Conservation (phyloP, 2,888 invertebrate genomes). For the Hirtodrosophila trivittata region DNA sequence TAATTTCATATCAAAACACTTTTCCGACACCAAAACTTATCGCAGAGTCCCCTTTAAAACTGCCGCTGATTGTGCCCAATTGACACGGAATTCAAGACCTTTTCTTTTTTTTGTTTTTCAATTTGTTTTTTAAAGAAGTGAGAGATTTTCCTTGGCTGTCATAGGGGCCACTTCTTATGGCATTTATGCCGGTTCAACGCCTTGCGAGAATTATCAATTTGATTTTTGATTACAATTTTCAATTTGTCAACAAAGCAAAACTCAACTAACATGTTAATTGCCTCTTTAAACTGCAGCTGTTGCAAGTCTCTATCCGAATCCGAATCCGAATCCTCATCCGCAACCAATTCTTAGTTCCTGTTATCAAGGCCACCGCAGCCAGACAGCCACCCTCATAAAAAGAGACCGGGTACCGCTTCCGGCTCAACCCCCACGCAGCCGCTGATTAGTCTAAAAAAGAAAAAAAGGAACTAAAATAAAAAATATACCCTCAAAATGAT, state of each 20-base stretch:
- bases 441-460: slow-evolving; percentile 71
- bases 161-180: slow-evolving; percentile 60
- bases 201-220: slow-evolving; percentile 66
- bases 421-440: slow-evolving; percentile 61
- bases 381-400: slow-evolving; percentile 69
- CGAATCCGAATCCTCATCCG: too few species aligned
- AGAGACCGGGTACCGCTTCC: slow-evolving; percentile 43
- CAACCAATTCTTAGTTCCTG: slow-evolving; percentile 6
- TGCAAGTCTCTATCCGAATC: too few species aligned
- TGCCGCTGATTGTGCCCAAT: slow-evolving; percentile 59
- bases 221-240: slow-evolving; percentile 60
- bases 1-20: too few species aligned
- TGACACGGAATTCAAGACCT: slow-evolving; percentile 49
- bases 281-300: slow-evolving; percentile 42
- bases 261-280: slow-evolving; percentile 14
- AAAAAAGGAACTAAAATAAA: slow-evolving; percentile 20
- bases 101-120: slow-evolving; percentile 1
- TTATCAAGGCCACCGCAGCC: slow-evolving; percentile 27
- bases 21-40: too few species aligned
- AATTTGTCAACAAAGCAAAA: slow-evolving; percentile 70
- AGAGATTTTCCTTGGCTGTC: too few species aligned
- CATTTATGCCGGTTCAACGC: slow-evolving; percentile 70
- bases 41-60: too few species aligned
- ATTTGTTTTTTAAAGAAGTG: too few species aligned
- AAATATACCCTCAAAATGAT: slow-evolving; percentile 58